Evolutionary conservation across 2,888 invertebrate species (phyloP), one percentile per base, ranked within the genome.

Genomic region (Agrilus cyanescens): DNA sequence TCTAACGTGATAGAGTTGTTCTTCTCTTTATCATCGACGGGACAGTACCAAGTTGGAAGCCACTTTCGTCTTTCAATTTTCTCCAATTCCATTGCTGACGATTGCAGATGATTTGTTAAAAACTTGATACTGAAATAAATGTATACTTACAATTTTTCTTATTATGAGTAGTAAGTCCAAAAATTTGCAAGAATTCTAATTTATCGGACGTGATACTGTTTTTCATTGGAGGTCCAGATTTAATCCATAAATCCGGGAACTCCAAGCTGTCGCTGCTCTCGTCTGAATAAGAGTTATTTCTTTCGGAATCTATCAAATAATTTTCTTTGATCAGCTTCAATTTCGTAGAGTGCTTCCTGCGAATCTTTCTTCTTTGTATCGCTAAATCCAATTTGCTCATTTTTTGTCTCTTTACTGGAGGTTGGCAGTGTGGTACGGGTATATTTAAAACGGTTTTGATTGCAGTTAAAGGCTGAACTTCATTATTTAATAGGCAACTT

Each of bases 121-220:
- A n/a, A n/a, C n/a, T n/a, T n/a, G n/a, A n/a, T n/a, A n/a, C n/a
- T n/a, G n/a, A n/a, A n/a, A n/a, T n/a, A n/a, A n/a, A n/a, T 39
- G 40, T 36, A 37, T 39, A 54, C 67, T 67, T 67, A 82, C 82
- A 78, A 67, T 76, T 78, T 53, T 67, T 76, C 48, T 61, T 67
- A 38, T 68, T 66, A 42, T 71, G 69, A n/a, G 82, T 77, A 6
- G 78, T 78, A 45, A 83, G 63, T 38, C 71, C 75, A 48, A 82
- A 75, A 50, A 72, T 68, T 18, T 75, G 70, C 40, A 83, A 67
- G 59, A 82, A 82, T 12, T 74, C 66, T 12, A 74, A 59, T 58
- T 83, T 75, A 37, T 69, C 67, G 25, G 70, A 65, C 12, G 67
- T 65, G 42, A 67, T 62, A 49, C 73, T 71, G 13, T 68, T 59